Conservation (phyloP, 2,113 vertebrate genomes). For the Cynocephalus volans region DNA sequence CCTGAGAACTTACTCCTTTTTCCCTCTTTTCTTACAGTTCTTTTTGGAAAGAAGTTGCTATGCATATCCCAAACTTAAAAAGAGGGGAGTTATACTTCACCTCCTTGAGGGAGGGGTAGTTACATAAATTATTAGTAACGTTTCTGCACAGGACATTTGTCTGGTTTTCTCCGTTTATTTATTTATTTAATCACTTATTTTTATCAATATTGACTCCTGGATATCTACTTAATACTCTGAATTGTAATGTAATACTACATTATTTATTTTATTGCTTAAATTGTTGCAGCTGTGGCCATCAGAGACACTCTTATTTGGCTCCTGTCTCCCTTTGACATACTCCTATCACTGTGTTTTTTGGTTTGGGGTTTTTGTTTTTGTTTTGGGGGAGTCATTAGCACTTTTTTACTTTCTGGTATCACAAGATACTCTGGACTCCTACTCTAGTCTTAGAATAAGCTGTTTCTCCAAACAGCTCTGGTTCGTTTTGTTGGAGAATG, state of each 20-base stretch:
- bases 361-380: neutral
- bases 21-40: neutral
- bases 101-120: neutral
- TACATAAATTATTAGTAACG: neutral
- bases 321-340: neutral
- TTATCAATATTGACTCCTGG: neutral
- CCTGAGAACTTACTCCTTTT: neutral
- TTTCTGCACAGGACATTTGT: neutral
- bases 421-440: neutral
- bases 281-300: neutral
- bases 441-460: neutral
- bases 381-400: neutral
- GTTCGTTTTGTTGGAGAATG: neutral
- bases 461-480: neutral
- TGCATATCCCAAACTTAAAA: neutral
- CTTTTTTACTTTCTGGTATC: neutral
- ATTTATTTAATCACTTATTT: neutral
- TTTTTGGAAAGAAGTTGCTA: neutral
- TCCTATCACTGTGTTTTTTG: neutral
- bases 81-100: neutral
- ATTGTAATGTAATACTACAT: neutral
- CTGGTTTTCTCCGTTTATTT: neutral
- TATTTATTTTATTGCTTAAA: neutral
- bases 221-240: constrained; percentile 13
- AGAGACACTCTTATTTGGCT: neutral